Conservation (phyloP, 2,113 vertebrate genomes). For the Pygoscelis adeliae region DNA sequence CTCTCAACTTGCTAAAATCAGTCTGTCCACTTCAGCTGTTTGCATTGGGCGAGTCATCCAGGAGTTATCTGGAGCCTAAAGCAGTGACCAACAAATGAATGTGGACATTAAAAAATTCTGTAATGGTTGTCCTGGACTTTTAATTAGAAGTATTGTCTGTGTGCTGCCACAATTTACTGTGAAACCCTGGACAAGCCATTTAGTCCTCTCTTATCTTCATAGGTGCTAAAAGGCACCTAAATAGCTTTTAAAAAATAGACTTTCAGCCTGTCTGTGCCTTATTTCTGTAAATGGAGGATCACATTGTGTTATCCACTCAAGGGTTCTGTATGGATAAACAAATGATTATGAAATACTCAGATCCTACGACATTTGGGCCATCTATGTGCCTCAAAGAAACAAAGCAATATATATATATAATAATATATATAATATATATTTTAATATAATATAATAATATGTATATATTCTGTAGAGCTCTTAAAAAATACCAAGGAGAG, state of each 20-base stretch:
- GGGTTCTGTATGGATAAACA: neutral
- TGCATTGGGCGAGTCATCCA: neutral
- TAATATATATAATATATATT: no score
- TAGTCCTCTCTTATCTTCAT: neutral
- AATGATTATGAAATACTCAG: neutral
- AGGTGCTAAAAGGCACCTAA: neutral
- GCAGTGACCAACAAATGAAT: neutral
- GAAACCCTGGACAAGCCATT: neutral
- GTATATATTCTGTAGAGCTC: neutral
- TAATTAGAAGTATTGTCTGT: neutral
- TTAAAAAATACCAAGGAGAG: neutral
- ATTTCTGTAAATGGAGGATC: neutral
- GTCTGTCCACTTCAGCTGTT: neutral
- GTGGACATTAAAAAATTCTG: neutral
- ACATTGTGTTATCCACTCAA: neutral
- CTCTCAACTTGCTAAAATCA: neutral
- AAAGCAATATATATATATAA: neutral
- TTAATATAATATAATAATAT: no score
- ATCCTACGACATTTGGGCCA: neutral
- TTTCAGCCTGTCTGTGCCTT: neutral
- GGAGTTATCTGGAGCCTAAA: neutral
- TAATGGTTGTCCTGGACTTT: neutral
- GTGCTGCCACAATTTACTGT: neutral
- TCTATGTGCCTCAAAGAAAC: neutral
- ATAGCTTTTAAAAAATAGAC: neutral